phyloP scores from a whole-genome alignment of 2,113 vertebrate species.

The Amazona guildingii region DNA sequence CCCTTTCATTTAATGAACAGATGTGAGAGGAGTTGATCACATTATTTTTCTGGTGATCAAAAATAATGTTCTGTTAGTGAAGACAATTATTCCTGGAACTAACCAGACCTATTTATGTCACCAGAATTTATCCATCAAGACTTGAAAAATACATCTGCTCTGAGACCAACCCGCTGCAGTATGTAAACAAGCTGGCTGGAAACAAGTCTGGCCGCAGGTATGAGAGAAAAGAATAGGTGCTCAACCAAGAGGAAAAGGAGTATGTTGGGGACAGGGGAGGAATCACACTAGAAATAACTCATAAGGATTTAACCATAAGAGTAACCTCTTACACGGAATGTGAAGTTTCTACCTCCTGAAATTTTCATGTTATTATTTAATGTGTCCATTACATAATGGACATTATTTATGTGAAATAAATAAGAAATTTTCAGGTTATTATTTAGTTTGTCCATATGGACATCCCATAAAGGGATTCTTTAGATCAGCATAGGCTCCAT shows the following conservation, averaged over 20 bases:
- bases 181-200: neutral
- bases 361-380: neutral
- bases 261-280: accelerated
- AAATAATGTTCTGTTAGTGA: conserved; percentile 38
- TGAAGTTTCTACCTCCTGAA: neutral
- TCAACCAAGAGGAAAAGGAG: neutral
- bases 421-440: neutral
- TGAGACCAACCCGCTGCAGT: neutral
- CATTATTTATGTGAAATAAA: no score
- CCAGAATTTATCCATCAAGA: conserved; percentile 39
- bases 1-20: conserved; percentile 54
- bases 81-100: conserved; percentile 48
- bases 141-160: conserved; percentile 21
- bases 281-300: neutral
- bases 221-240: neutral
- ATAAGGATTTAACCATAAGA: neutral
- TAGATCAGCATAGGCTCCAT: neutral
- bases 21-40: conserved; percentile 50
- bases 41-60: conserved; percentile 52
- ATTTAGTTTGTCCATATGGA: neutral
- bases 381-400: neutral
- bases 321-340: neutral
- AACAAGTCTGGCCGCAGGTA: neutral
- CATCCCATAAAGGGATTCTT: neutral
- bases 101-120: conserved; percentile 39